Percentiles rank a stretch among this genome's conserved stretches.
These are phyloP conservation scores for Coptodon bakossiorum DNA, from an alignment of 2,113 vertebrate genomes.

Conservation along the genomic window DNA sequence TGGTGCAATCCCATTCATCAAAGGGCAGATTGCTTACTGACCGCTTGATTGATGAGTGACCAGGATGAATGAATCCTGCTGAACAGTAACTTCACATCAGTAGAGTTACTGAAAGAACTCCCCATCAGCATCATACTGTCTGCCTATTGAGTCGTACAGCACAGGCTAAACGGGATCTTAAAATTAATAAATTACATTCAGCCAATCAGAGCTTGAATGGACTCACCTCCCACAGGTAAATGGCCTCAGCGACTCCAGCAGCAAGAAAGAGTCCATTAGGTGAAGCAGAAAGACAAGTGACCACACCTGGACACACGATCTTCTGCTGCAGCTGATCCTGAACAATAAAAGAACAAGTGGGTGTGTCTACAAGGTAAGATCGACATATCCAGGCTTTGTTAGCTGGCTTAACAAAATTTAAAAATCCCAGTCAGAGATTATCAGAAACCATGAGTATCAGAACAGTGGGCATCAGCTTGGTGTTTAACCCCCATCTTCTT, in stretches of 20 bases:
- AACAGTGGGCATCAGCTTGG: background rate
- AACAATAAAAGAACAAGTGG: background rate
- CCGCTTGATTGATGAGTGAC: background rate
- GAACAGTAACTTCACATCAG: background rate
- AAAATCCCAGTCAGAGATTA: background rate
- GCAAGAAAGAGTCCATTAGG: slow-evolving; percentile 85
- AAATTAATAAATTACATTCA: background rate
- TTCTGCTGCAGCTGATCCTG: slow-evolving; percentile 98
- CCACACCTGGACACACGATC: slow-evolving; percentile 88
- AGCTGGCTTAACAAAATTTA: background rate
- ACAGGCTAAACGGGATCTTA: background rate
- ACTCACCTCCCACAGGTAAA: slow-evolving; percentile 93
- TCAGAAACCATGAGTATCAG: background rate
- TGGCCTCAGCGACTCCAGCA: slow-evolving; percentile 81
- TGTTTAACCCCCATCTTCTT: background rate
- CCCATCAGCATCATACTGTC: background rate
- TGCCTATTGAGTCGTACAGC: background rate
- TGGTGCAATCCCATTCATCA: background rate
- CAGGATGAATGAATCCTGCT: background rate
- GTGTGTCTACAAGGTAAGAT: background rate
- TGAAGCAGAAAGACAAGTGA: slow-evolving; percentile 84
- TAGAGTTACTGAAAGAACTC: background rate
- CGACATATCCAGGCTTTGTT: background rate
- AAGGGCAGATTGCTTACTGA: background rate
- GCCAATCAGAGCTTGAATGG: background rate